A percentile compares a stretch with the other conserved stretches of the same genome.
These are phyloP conservation scores for Talpa occidentalis DNA, from an alignment of 2,113 vertebrate species.

Conservation along the genomic window DNA sequence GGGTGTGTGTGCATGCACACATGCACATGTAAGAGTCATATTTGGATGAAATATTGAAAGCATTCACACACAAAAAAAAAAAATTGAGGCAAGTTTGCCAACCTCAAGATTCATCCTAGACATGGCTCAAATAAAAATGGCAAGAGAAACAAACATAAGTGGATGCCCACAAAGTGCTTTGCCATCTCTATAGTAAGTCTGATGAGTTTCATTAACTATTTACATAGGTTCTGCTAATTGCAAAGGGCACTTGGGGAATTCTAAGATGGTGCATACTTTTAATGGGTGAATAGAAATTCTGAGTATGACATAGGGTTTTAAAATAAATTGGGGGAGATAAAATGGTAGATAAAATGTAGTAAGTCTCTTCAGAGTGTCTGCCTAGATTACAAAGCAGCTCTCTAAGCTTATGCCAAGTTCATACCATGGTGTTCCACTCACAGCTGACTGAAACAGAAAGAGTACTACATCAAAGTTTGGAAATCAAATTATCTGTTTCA, in stretches of 20 bases:
- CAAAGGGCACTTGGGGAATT: slow-evolving; percentile 47
- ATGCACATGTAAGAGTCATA: rapidly evolving
- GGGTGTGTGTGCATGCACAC: too few species aligned
- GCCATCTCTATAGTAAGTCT: slow-evolving; percentile 45
- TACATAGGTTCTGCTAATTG: slow-evolving; percentile 63
- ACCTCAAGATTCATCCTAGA: not conserved
- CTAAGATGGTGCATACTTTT: slow-evolving; percentile 46
- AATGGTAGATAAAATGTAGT: not conserved
- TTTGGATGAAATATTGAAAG: not conserved
- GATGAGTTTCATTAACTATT: slow-evolving; percentile 70
- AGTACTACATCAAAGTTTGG: not conserved
- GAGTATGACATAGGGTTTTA: slow-evolving; percentile 19
- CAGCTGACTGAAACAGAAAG: not conserved
- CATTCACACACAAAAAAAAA: not conserved
- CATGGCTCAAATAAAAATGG: slow-evolving; percentile 26
- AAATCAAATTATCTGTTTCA: not conserved
- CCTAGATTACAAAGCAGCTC: not conserved
- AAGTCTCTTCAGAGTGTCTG: not conserved
- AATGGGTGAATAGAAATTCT: slow-evolving; percentile 61
- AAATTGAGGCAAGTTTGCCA: not conserved
- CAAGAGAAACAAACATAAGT: slow-evolving; percentile 35
- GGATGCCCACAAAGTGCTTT: slow-evolving; percentile 34
- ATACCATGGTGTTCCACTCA: not conserved
- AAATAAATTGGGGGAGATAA: slow-evolving; percentile 7
- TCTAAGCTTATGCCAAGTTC: not conserved